Percentiles rank a stretch among this genome's conserved stretches.
phyloP scores from a whole-genome alignment of 2,113 vertebrate genomes.

The Xerus inauris region DNA sequence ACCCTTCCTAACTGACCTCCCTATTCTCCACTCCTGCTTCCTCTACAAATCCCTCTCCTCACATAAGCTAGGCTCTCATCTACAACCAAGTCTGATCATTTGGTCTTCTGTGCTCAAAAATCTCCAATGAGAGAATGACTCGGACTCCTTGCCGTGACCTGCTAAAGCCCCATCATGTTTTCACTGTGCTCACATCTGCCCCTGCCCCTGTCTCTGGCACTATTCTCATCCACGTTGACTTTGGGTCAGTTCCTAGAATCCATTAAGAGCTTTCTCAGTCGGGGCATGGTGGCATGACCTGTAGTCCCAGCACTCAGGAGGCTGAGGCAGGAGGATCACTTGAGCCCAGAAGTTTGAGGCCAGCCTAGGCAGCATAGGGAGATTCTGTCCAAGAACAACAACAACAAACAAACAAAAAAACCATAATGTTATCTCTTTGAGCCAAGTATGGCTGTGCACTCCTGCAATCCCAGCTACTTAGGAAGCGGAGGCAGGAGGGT shows the following conservation, averaged over 20 bases:
- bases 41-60: not conserved
- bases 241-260: not conserved
- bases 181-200: not conserved
- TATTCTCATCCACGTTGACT: not conserved
- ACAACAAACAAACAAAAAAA: too few relatives aligned
- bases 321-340: not conserved
- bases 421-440: not conserved
- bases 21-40: not conserved
- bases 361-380: not conserved
- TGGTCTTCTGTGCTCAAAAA: not conserved
- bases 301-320: not conserved
- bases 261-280: not conserved
- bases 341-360: not conserved
- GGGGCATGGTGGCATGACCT: not conserved
- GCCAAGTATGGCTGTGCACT: not conserved
- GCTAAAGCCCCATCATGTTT: not conserved
- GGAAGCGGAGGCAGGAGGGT: not conserved
- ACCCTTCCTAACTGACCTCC: not conserved
- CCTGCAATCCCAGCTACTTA: not conserved
- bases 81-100: not conserved
- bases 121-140: not conserved
- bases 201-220: not conserved
- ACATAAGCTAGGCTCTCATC: not conserved
- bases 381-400: not conserved
- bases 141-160: too few relatives aligned